Percentiles rank a stretch among this genome's conserved stretches.
Evolutionary conservation across 1,140 invertebrate genomes (phyloP).

Genomic region (Lepeophtheirus salmonis): DNA sequence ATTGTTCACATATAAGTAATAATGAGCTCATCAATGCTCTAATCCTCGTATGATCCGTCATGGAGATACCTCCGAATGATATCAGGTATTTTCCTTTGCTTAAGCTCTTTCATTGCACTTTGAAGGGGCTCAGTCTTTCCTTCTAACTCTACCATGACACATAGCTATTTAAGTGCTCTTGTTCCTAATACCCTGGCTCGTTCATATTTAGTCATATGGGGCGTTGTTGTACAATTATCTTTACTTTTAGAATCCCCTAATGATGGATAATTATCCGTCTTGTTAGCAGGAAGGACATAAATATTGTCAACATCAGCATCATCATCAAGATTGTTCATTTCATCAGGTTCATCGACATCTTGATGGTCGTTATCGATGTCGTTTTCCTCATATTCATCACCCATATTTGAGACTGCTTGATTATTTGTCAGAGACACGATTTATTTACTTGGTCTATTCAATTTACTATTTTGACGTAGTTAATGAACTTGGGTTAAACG

Average conservation of each 20-base stretch:
- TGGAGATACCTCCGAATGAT: conserved; percentile 92
- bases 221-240: conserved; percentile 36
- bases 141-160: conserved; percentile 98
- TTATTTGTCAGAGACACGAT: too few relatives aligned
- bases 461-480: too few relatives aligned
- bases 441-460: too few relatives aligned
- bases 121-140: conserved; percentile 96
- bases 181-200: conserved; percentile 82
- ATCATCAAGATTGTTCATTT: conserved; percentile 13
- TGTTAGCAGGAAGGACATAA: conserved; percentile 10
- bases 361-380: conserved; percentile 15
- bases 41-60: conserved; percentile 97
- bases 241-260: conserved; percentile 11
- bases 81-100: conserved; percentile 93
- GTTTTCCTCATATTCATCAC: conserved; percentile 17
- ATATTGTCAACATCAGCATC: conserved; percentile 14
- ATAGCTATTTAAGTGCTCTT: conserved; percentile 92
- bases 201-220: conserved; percentile 94
- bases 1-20: conserved; percentile 71
- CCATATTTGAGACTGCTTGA: too few relatives aligned
- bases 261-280: not conserved
- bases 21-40: conserved; percentile 95
- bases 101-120: conserved; percentile 98
- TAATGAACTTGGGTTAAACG: too few relatives aligned
- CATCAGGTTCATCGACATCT: conserved; percentile 18